Evolutionary conservation across 2,797 vertebrate genomes (phyloP), one percentile per base, ranked within the genome.

Genomic region (Megaceryle alcyon): DNA sequence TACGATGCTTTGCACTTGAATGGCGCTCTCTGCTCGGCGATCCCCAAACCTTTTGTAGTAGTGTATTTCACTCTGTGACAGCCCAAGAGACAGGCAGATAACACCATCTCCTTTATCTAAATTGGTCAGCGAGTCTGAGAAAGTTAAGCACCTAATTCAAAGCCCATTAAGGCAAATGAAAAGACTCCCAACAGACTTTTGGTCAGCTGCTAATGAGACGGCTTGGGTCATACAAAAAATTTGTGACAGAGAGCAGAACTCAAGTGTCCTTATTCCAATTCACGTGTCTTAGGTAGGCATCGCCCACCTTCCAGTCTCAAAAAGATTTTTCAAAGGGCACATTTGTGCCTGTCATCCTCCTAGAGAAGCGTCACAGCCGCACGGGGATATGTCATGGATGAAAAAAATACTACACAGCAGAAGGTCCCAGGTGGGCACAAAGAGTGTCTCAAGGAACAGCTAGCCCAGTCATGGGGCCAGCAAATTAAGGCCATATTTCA

Each of bases 111-210:
- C 88, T 88, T 79, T 94, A 73, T 68, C 79, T 73, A 93, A 94
- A 96, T 94, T 95, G 82, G 87, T 65, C 95, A 64, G 92, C 56
- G 82, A 95, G 73, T 86, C 66, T 92, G 91, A 76, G 85, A 90
- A 92, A 96, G 95, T 92, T 94, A 95, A 96, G 94, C 60, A 87
- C 84, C 72, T 95, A 95, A 94, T 97, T 95, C 94, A 91, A 93
- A 95, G 86, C 54, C 93, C 90, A 95, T 96, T 91, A 95, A 96
- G 33, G 49, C 64, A 96, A 97, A 93, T 92, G 79, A 94, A 96
- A 95, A 93, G 87, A 83, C 94, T 96, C 94, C 92, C 94, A 91
- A 65, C 19, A 94, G 96, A 60, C 87, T 96, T 96, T 92, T 95
- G 94, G 89, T 88, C 92, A 94, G 51, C 72, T 83, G 71, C 53